Percentiles rank a stretch among this genome's conserved stretches.
These are phyloP conservation scores for Steatornis caripensis DNA, from an alignment of 2,113 vertebrate species.

Conservation along the genomic window DNA sequence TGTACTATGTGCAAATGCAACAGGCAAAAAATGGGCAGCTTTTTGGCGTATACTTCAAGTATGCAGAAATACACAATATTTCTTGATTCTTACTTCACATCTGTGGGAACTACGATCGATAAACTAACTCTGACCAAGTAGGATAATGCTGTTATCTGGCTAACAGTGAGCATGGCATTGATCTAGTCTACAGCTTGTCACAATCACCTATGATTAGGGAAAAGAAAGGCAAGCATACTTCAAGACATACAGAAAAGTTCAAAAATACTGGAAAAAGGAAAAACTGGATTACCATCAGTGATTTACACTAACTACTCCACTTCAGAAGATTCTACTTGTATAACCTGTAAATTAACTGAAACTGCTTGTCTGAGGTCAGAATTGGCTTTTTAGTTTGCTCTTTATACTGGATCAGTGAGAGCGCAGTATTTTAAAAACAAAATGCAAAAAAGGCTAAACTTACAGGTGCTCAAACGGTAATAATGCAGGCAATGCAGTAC, in stretches of 20 bases:
- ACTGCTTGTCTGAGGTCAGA: neutral
- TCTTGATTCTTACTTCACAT: neutral
- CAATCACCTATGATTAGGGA: neutral
- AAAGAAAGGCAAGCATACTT: neutral
- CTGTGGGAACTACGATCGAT: neutral
- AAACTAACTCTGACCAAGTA: neutral
- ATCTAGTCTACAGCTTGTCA: conserved; percentile 6
- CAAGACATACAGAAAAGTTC: neutral
- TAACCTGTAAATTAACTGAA: neutral
- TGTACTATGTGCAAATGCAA: neutral
- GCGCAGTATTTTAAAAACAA: neutral
- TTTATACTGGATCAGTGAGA: neutral
- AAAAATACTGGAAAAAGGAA: neutral
- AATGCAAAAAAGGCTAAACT: neutral
- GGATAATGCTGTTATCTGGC: conserved; percentile 18
- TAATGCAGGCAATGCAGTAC: neutral
- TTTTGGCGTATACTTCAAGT: neutral
- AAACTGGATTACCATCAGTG: neutral
- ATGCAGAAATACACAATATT: neutral
- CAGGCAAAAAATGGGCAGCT: neutral
- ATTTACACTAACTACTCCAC: neutral
- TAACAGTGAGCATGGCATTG: neutral
- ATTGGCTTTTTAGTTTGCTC: neutral
- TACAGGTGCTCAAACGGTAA: neutral
- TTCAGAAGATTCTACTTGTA: neutral